Base-by-base conservation (phyloP, 2,113 vertebrate species). In the Elaphurus davidianus region DNA sequence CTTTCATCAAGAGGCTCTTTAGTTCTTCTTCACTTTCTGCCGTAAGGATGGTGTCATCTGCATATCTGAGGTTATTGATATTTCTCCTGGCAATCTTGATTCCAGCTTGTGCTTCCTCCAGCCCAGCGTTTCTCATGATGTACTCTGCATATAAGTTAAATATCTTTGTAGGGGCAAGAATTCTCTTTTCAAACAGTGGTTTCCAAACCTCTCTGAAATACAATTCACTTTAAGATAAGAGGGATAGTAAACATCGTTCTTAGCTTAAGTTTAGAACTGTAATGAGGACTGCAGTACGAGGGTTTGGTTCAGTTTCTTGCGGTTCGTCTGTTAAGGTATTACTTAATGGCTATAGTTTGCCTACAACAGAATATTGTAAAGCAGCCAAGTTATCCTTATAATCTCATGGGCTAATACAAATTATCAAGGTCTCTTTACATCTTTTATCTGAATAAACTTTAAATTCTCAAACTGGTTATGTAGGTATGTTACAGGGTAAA, bases 401-500 rank as follows among this genome's bases (percentile, higher is more conserved):
- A 88, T 94, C 81, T 97, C 45, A 40, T 52, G 47, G 94, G 67
- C 67, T 54, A 43, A 59, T 85, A 87, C 52, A 81, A 57, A 57
- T 83, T 94, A 83, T 85, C 79, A 91, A 64, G 21, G 23, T 45
- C 55, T 95, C 52, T 19, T 90, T 83, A 93, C 71, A 79, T 36
- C 54, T 95, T 90, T 86, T 83, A 98, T 87, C 57, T 33, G 78
- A 91, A 90, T 45, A 96, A 81, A 28, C 30, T 87, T 96, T 91
- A 94, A 95, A 76, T 55, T 54, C 78, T 55, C n/a, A 95, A 82
- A 71, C 45, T 90, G 52, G 36, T 87, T 88, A 62, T 59, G 14
- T 71, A 83, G 85, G 47, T 76, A 90, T 91, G 54, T 90, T 98
- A 93, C 52, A 94, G 87, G 79, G 33, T 90, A 95, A 96, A 91